Evolutionary conservation across 2,888 invertebrate species (phyloP), one percentile per base, ranked within the genome.

Genomic region (Ischnura elegans): DNA sequence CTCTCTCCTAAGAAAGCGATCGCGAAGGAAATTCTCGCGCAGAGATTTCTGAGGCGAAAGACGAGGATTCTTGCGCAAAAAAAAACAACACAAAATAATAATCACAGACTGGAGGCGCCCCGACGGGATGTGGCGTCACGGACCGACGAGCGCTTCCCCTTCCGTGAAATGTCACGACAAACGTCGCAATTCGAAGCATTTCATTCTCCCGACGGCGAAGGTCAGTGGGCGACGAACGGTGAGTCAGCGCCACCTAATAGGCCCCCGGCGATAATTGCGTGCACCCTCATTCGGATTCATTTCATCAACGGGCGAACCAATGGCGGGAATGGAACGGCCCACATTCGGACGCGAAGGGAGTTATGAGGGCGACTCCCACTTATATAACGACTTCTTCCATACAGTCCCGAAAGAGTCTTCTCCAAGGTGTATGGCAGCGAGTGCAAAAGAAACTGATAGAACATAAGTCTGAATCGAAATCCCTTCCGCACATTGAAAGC

Each of bases 91-190:
- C 5, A 61, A 61, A 61, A 25, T 61, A 61, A 25, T 61, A 61
- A 61, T 61, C 61, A 61, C n/a, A n/a, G n/a, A n/a, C 25, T 25
- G 6, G 25, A 25, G 61, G 25, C 19, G 25, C 61, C 25, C 61
- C 61, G 61, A n/a, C n/a, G n/a, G n/a, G 61, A 61, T 61, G 61
- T 61, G 61, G 5, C 61, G 61, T 25, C 61, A 61, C 61, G 61
- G 61, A n/a, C 25, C 61, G 61, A 61, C 61, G 25, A 25, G 25
- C 61, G n/a, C 61, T 61, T 61, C 61, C 61, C 25, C 61, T 61
- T 61, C 61, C 61, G 61, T 25, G 51, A 61, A 61, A 61, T 61
- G 61, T 61, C 61, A 61, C 61, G n/a, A 61, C 61, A 61, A 61
- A 61, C 61, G 21, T 25, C 61, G 61, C 61, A 21, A 61, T 61